phyloP scores from a whole-genome alignment of 2,888 invertebrate species.

The Portevinia maculata region DNA sequence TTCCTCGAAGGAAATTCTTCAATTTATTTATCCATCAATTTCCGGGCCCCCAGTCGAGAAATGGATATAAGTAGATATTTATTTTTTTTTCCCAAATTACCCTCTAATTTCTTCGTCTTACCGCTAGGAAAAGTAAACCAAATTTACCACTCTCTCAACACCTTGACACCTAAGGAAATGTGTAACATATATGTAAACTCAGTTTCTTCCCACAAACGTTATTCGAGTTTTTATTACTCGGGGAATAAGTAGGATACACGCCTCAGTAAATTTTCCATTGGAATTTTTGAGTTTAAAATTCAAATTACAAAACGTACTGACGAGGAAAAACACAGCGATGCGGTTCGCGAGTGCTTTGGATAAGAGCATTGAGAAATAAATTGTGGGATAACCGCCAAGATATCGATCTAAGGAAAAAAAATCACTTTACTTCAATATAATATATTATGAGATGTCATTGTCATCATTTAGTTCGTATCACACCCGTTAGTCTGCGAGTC shows the following conservation, averaged over 20 bases:
- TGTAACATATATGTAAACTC: slow-evolving; percentile 61
- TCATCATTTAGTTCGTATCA: slow-evolving; percentile 55
- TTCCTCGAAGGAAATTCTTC: slow-evolving; percentile 27
- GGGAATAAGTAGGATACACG: slow-evolving; percentile 31
- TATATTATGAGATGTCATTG: slow-evolving; percentile 54
- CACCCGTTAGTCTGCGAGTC: background rate
- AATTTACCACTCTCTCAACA: slow-evolving; percentile 61
- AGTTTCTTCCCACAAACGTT: slow-evolving; percentile 27
- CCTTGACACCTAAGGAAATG: slow-evolving; percentile 55
- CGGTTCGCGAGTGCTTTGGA: background rate
- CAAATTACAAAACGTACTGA: slow-evolving; percentile 71
- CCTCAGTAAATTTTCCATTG: slow-evolving; percentile 53
- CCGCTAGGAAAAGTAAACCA: slow-evolving; percentile 40
- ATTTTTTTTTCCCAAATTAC: slow-evolving; percentile 43
- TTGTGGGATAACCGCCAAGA: slow-evolving; percentile 62
- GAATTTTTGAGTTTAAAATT: slow-evolving; percentile 69
- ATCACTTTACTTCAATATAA: slow-evolving; percentile 42
- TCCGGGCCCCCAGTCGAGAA: slow-evolving; percentile 5
- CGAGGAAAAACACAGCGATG: slow-evolving; percentile 31
- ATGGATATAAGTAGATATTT: too few species aligned
- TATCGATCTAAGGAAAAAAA: slow-evolving; percentile 56
- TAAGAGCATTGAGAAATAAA: slow-evolving; percentile 46
- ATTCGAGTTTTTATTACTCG: slow-evolving; percentile 50
- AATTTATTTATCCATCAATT: slow-evolving; percentile 64
- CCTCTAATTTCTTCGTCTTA: slow-evolving; percentile 55